Evolutionary conservation across 2,888 invertebrate species (phyloP).

Genomic region (Nemapogon koenigi): DNA sequence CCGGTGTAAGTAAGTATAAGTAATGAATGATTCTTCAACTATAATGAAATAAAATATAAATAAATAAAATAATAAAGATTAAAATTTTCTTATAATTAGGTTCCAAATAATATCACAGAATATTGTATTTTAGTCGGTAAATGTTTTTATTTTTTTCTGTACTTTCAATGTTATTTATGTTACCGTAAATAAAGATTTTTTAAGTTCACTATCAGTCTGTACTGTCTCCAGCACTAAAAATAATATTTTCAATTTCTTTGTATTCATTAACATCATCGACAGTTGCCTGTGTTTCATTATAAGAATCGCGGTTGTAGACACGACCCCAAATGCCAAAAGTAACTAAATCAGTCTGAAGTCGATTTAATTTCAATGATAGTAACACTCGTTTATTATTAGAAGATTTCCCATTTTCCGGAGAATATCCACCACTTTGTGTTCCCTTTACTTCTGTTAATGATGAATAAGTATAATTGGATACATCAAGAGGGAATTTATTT

Average conservation of each 20-base stretch:
- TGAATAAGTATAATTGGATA: constrained; percentile 30
- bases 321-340: constrained; percentile 55
- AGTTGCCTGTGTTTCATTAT: constrained; percentile 25
- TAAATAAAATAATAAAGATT: no score
- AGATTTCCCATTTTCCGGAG: constrained; percentile 9
- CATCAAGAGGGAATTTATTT: constrained; percentile 50
- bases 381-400: constrained; percentile 19
- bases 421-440: constrained; percentile 11
- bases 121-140: no score
- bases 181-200: no score
- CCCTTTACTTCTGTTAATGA: constrained; percentile 12
- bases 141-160: no score
- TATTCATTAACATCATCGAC: constrained; percentile 30
- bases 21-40: no score
- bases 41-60: no score
- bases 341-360: constrained; percentile 42
- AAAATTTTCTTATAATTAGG: no score
- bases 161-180: no score
- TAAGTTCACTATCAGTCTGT: no score
- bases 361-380: constrained; percentile 29
- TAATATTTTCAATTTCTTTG: constrained; percentile 29
- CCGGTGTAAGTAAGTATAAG: no score
- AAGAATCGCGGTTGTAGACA: constrained; percentile 54
- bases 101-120: no score
- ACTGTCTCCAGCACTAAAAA: neutral